These are phyloP conservation scores for Teleogryllus oceanicus DNA, from an alignment of 2,888 invertebrate species.

Conservation along the genomic window DNA sequence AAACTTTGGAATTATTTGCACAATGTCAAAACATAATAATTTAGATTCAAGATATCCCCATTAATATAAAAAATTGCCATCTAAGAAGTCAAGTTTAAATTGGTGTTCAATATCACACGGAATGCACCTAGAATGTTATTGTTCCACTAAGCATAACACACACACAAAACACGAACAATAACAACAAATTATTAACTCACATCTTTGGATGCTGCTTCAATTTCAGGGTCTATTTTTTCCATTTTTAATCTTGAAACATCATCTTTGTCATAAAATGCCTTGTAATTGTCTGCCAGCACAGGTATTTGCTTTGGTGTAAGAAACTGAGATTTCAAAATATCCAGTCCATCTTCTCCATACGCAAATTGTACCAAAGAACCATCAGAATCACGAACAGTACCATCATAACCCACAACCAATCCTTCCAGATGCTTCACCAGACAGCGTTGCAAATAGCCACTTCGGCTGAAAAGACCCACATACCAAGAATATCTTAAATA, in stretches of 20 bases:
- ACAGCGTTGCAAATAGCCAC: conserved; percentile 96
- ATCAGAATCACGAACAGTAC: conserved; percentile 94
- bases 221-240: not conserved
- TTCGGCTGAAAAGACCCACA: conserved; percentile 58
- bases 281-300: conserved; percentile 76
- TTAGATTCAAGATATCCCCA: no score
- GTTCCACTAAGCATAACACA: no score
- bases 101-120: no score
- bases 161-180: no score
- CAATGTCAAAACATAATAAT: no score
- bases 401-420: conserved; percentile 85
- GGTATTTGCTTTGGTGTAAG: conserved; percentile 69
- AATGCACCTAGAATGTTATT: no score
- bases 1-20: no score
- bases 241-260: conserved; percentile 48
- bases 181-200: no score
- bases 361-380: conserved; percentile 86
- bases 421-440: conserved; percentile 97
- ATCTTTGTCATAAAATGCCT: conserved; percentile 23
- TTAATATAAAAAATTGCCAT: no score
- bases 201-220: not conserved
- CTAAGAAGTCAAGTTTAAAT: no score
- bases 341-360: conserved; percentile 92
- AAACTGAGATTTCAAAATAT: conserved; percentile 83
- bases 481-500: no score